Evolutionary conservation across 1,140 invertebrate genomes (phyloP).

Genomic region (Micrasema minimum): DNA sequence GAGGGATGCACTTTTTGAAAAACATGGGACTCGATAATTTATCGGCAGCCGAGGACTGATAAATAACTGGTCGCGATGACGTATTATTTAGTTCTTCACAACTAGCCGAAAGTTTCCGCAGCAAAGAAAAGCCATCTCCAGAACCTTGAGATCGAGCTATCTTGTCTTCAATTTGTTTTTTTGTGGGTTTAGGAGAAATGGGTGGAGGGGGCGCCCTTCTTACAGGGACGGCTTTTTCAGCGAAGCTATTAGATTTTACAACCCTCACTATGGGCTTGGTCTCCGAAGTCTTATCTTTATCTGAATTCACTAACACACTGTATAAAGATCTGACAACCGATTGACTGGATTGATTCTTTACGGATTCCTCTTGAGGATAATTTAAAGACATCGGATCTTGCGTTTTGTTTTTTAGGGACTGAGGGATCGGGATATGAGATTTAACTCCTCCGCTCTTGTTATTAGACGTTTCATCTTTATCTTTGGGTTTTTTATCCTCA

Average conservation of each 20-base stretch:
- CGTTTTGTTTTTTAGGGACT: slow-evolving; percentile 38
- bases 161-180: slow-evolving; percentile 62
- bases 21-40: slow-evolving; percentile 52
- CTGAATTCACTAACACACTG: slow-evolving; percentile 62
- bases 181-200: slow-evolving; percentile 64
- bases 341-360: slow-evolving; percentile 58
- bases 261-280: slow-evolving; percentile 52
- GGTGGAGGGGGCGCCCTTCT: slow-evolving; percentile 66
- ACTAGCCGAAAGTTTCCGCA: slow-evolving; percentile 54
- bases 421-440: slow-evolving; percentile 51
- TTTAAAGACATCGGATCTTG: slow-evolving; percentile 41
- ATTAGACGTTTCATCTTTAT: slow-evolving; percentile 35
- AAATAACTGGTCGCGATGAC: slow-evolving; percentile 56
- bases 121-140: slow-evolving; percentile 52
- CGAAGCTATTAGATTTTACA: slow-evolving; percentile 65
- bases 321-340: slow-evolving; percentile 65
- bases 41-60: slow-evolving; percentile 62
- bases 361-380: slow-evolving; percentile 47
- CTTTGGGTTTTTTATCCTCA: slow-evolving; percentile 59
- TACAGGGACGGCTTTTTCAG: slow-evolving; percentile 64
- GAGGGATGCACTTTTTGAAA: slow-evolving; percentile 42
- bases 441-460: slow-evolving; percentile 36
- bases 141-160: slow-evolving; percentile 57
- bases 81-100: slow-evolving; percentile 57
- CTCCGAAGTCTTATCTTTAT: slow-evolving; percentile 53